A percentile compares a stretch with the other conserved stretches of the same genome.
Evolutionary conservation across 2,797 vertebrate species (phyloP).

Genomic region (Sandelia bainsii): DNA sequence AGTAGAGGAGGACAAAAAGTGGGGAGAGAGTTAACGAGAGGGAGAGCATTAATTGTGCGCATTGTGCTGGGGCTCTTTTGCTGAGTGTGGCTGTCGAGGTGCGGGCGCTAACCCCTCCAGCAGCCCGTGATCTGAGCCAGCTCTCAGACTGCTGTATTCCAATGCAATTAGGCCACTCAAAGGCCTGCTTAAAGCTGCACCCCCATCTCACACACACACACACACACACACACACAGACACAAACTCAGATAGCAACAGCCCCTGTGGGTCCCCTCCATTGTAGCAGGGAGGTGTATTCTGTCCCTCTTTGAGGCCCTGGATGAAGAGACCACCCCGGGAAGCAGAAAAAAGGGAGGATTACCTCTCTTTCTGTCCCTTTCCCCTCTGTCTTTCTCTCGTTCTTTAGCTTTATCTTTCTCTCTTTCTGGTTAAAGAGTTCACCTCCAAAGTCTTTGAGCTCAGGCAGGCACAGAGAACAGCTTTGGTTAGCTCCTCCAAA

Average conservation of each 20-base stretch:
- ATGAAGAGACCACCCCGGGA: constrained; percentile 87
- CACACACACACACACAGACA: constrained; percentile 37
- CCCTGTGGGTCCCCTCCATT: constrained; percentile 83
- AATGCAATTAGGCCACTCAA: constrained; percentile 95
- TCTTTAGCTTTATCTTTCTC: constrained; percentile 56
- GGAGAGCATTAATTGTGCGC: constrained; percentile 79
- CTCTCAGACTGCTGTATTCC: constrained; percentile 92
- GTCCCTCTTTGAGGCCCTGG: constrained; percentile 79
- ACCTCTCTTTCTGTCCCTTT: constrained; percentile 74
- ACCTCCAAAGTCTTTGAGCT: constrained; percentile 62
- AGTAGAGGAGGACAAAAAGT: constrained; percentile 77
- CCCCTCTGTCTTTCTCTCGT: constrained; percentile 59
- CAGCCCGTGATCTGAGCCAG: constrained; percentile 89
- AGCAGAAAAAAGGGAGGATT: constrained; percentile 81
- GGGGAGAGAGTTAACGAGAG: constrained; percentile 81
- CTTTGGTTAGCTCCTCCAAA: constrained; percentile 51
- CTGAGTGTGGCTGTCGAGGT: constrained; percentile 88
- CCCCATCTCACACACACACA: constrained; percentile 46
- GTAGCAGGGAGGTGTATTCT: constrained; percentile 80
- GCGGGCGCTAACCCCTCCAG: constrained; percentile 89
- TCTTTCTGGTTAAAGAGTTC: constrained; percentile 56
- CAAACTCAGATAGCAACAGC: constrained; percentile 77
- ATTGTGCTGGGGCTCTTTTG: constrained; percentile 83
- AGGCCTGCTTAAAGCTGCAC: constrained; percentile 94
- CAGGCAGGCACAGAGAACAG: constrained; percentile 38